Percentiles rank a stretch among this genome's conserved stretches.
phyloP scores from a whole-genome alignment of 2,888 invertebrate species.

The Phengaris alcon region DNA sequence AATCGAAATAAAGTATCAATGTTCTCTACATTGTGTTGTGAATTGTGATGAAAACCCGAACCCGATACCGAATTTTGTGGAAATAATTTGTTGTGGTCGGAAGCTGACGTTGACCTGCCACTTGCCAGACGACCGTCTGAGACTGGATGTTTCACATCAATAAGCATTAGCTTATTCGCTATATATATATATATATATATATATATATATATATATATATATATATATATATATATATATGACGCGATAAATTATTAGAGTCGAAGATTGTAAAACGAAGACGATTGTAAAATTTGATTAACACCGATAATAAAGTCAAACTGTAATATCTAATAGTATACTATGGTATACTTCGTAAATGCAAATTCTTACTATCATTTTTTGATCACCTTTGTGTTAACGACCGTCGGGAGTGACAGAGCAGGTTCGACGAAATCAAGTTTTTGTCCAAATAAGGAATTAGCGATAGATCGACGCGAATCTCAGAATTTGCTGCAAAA shows the following conservation, averaged over 20 bases:
- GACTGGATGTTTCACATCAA: too few relatives aligned
- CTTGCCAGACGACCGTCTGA: too few relatives aligned
- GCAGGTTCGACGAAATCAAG: not conserved
- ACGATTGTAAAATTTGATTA: not conserved
- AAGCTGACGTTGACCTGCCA: too few relatives aligned
- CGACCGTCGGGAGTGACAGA: not conserved
- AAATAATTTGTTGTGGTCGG: too few relatives aligned
- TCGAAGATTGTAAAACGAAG: not conserved
- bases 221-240: too few relatives aligned
- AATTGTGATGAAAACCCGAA: too few relatives aligned
- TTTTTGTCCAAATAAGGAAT: not conserved
- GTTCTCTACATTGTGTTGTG: too few relatives aligned
- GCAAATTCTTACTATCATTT: not conserved
- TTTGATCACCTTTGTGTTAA: not conserved
- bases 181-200: too few relatives aligned
- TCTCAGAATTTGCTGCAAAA: not conserved
- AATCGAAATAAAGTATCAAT: too few relatives aligned
- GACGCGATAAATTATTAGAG: not conserved
- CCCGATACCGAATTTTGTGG: too few relatives aligned
- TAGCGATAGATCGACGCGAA: not conserved
- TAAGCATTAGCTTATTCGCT: too few relatives aligned
- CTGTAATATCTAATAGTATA: not conserved
- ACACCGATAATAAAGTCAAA: not conserved
- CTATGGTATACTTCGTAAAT: not conserved
- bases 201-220: too few relatives aligned